Base-by-base conservation (phyloP, 2,797 vertebrate genomes). In the Halcyon smyrnensis region DNA sequence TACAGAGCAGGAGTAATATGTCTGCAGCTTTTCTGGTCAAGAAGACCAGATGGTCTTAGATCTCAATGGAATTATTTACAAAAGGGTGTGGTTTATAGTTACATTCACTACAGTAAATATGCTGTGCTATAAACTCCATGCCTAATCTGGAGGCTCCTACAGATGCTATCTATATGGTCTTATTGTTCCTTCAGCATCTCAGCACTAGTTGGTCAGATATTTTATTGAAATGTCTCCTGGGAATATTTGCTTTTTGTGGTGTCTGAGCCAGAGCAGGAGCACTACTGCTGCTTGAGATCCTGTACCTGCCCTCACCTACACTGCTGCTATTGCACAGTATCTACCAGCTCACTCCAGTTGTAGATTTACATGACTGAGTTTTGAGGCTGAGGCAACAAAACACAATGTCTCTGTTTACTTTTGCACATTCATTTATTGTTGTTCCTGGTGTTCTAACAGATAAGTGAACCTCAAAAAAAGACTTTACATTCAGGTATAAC, bases 1-100 rank as follows among this genome's bases (percentile, higher is more conserved):
- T 0, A 0, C 6, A 64, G 8, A 64, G 18, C 13, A 67, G 11
- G 8, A 12, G 3, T 69, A 39, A 41, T 12, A 70, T 2, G 10
- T 9, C 39, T 80, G n/a, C n/a, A 39, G 18, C 12, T 84, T 11
- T 63, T 75, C 25, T 56, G 12, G 20, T 4, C 18, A 28, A 32
- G 11, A 68, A 67, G n/a, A 13, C 48, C 48, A 50, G 12, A 50
- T 50, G 24, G 24, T 50, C 48, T 13, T 48, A 48, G 30, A 36
- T 5, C 20, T 37, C n/a, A 41, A 5, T 5, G 23, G 21, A 37
- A 84, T 1, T 8, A 7, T 67, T 81, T 90, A 23, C 20, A 71
- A 32, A 65, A 76, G 28, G 5, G 3, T 53, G 14, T 45, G 2
- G 4, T 71, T 80, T 86, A 12, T 62, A 57, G 30, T 50, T 36